A percentile compares a stretch with the other conserved stretches of the same genome.
phyloP scores from a whole-genome alignment of 1,140 invertebrate genomes.

The Schlechtendalia chinensis region DNA sequence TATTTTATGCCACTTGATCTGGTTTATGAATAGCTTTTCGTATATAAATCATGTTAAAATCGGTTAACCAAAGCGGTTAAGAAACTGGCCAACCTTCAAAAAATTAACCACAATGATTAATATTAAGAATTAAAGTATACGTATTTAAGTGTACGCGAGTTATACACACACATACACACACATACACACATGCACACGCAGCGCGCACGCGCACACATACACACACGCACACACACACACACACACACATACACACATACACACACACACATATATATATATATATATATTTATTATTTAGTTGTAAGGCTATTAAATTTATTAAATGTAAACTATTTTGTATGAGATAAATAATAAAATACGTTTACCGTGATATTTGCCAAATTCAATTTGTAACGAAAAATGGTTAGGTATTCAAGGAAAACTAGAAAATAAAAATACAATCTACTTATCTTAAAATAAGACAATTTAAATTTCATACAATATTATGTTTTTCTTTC shows the following conservation, averaged over 20 bases:
- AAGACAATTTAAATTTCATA: too few relatives aligned
- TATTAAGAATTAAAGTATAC: neutral
- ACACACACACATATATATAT: too few relatives aligned
- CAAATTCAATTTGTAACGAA: neutral
- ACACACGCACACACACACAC: too few relatives aligned
- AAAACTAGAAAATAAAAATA: neutral
- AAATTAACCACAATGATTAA: neutral
- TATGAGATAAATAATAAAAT: neutral
- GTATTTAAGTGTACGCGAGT: neutral
- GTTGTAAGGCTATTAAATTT: too few relatives aligned
- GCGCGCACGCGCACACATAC: too few relatives aligned
- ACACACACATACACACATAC: too few relatives aligned
- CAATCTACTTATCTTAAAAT: too few relatives aligned
- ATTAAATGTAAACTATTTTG: neutral
- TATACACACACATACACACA: too few relatives aligned
- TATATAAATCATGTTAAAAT: neutral
- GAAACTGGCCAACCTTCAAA: neutral
- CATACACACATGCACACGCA: too few relatives aligned
- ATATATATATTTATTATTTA: neutral
- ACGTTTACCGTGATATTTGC: neutral
- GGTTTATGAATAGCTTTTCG: neutral
- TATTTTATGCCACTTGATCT: neutral
- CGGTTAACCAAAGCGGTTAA: neutral
- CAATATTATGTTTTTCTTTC: too few relatives aligned
- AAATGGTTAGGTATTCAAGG: neutral